A percentile compares a stretch with the other conserved stretches of the same genome.
phyloP scores from a whole-genome alignment of 2,888 invertebrate genomes.

The Chloroclystis v-ata region DNA sequence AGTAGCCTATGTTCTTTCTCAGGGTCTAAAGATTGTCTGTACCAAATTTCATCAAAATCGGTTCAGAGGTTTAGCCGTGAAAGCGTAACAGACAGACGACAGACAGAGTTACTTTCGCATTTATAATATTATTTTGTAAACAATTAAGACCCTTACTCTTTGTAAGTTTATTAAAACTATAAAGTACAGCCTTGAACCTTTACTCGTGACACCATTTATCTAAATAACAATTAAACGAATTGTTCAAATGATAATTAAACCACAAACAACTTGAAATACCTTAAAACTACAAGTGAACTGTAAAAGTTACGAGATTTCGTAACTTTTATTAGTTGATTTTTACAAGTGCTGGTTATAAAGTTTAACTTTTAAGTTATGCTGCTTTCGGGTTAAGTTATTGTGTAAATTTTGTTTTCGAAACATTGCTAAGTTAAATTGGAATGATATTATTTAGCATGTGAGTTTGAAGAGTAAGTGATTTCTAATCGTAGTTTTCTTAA shows the following conservation, averaged over 20 bases:
- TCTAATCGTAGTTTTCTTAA: too few species aligned
- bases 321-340: too few species aligned
- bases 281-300: conserved; percentile 9
- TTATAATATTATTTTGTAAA: too few species aligned
- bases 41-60: too few species aligned
- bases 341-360: conserved; percentile 17
- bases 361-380: conserved; percentile 11
- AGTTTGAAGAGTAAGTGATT: too few species aligned
- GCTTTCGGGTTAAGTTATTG: conserved; percentile 11
- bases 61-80: too few species aligned
- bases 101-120: too few species aligned
- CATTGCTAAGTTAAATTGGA: not conserved
- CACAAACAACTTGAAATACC: conserved; percentile 6
- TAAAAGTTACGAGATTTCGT: conserved; percentile 12
- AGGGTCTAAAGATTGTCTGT: too few species aligned
- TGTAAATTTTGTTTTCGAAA: conserved; percentile 4
- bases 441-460: not conserved
- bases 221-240: not conserved
- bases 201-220: not conserved
- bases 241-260: not conserved
- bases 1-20: too few species aligned
- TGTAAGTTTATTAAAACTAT: too few species aligned
- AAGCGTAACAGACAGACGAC: too few species aligned
- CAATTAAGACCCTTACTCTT: too few species aligned
- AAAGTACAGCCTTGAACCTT: not conserved